These are phyloP conservation scores for Trachurus trachurus DNA, from an alignment of 2,797 vertebrate species.

Conservation along the genomic window DNA sequence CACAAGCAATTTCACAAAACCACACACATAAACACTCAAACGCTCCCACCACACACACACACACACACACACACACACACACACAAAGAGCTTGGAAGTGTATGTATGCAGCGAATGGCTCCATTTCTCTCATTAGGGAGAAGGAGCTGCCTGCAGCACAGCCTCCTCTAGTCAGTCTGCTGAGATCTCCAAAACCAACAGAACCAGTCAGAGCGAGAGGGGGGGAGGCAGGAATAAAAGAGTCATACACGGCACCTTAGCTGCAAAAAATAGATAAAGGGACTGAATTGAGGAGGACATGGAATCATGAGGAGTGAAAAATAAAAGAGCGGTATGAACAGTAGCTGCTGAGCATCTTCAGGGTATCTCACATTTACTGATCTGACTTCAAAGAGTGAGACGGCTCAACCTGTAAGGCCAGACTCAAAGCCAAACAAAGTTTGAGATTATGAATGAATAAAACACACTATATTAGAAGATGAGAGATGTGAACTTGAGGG, in stretches of 20 bases:
- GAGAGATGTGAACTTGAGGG: too few species aligned
- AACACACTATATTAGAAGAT: too few species aligned
- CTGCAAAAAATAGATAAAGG: conserved; percentile 36
- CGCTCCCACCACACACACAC: conserved; percentile 15
- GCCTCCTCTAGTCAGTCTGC: conserved; percentile 74
- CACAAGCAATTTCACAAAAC: conserved; percentile 65
- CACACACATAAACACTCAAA: conserved; percentile 62
- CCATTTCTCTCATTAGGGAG: conserved; percentile 82
- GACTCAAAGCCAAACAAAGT: conserved; percentile 1
- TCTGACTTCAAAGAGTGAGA: conserved; percentile 14
- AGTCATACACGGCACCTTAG: conserved; percentile 20
- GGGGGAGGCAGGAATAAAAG: conserved; percentile 27
- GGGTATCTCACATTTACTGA: conserved; percentile 15
- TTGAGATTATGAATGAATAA: conserved; percentile 13
- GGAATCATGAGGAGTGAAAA: neutral
- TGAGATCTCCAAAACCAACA: conserved; percentile 80
- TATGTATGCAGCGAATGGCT: conserved; percentile 55
- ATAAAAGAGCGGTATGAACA: neutral
- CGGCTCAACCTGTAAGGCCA: neutral
- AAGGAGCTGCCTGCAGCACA: conserved; percentile 78
- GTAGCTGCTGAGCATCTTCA: conserved; percentile 14
- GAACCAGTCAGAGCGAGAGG: conserved; percentile 51
- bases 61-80: conserved; percentile 22
- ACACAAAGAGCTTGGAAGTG: conserved; percentile 17
- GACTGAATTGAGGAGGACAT: conserved; percentile 30